phyloP scores from a whole-genome alignment of 1,140 invertebrate genomes.

The Ostrea edulis region DNA sequence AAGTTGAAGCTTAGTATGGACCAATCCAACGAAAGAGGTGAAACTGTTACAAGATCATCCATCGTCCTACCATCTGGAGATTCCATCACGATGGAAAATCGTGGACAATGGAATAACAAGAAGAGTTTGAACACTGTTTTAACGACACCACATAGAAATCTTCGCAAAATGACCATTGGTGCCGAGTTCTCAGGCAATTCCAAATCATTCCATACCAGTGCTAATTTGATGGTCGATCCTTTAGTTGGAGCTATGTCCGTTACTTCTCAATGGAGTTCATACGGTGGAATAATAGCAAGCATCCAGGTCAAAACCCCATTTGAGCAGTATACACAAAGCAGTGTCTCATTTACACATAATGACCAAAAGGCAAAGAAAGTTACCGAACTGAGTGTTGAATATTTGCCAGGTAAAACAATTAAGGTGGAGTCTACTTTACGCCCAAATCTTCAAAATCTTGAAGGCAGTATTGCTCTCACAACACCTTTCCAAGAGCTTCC shows the following conservation, averaged over 20 bases:
- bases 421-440: conserved; percentile 42
- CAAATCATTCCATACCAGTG: conserved; percentile 51
- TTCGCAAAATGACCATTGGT: conserved; percentile 50
- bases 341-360: conserved; percentile 48
- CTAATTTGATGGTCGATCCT: conserved; percentile 55
- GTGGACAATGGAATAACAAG: conserved; percentile 41
- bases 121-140: conserved; percentile 50
- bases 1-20: background rate
- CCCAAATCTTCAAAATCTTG: conserved; percentile 8
- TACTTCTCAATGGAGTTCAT: conserved; percentile 45
- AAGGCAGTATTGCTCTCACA: conserved; percentile 25
- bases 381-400: conserved; percentile 60
- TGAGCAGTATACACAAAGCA: conserved; percentile 44
- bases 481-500: conserved; percentile 44
- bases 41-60: background rate
- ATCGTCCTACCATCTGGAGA: background rate
- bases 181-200: conserved; percentile 43
- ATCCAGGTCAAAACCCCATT: conserved; percentile 62
- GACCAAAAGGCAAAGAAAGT: conserved; percentile 22
- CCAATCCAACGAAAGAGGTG: conserved; percentile 16
- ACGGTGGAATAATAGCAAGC: conserved; percentile 55
- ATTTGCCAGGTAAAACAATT: conserved; percentile 57
- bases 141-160: conserved; percentile 49
- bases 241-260: conserved; percentile 46
- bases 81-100: conserved; percentile 45